A percentile compares a stretch with the other conserved stretches of the same genome.
These are phyloP conservation scores for Ceryle rudis DNA, from an alignment of 2,797 vertebrate genomes.

Conservation along the genomic window DNA sequence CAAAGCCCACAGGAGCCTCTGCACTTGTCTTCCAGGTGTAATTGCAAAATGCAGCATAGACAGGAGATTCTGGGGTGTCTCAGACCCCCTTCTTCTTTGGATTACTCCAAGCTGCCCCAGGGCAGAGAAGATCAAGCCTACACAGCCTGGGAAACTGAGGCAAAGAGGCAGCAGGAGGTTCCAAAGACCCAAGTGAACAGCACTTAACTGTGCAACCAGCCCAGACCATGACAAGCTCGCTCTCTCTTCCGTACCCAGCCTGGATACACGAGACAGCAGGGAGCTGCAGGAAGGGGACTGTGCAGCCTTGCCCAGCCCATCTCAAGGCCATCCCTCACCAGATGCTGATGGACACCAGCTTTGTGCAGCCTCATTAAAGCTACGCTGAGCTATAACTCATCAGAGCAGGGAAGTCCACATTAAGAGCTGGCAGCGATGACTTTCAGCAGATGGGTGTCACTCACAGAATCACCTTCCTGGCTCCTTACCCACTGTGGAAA, in stretches of 20 bases:
- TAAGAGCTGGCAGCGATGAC: not conserved
- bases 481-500: not conserved
- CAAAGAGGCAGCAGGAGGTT: not conserved
- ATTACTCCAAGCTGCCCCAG: not conserved
- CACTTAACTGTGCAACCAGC: too few species aligned
- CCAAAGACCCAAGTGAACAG: not conserved
- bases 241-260: not conserved
- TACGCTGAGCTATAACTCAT: constrained; percentile 1
- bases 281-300: rapidly evolving
- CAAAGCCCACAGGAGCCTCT: not conserved
- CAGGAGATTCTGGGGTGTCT: not conserved
- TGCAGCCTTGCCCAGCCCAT: rapidly evolving
- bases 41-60: not conserved
- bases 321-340: not conserved
- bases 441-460: not conserved
- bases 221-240: rapidly evolving
- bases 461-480: not conserved
- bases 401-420: not conserved
- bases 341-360: not conserved
- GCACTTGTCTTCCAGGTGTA: not conserved
- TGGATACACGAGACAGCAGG: rapidly evolving
- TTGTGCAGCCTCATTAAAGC: constrained; percentile 15
- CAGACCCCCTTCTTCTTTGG: not conserved
- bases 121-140: not conserved
- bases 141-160: not conserved